phyloP scores from a whole-genome alignment of 2,797 vertebrate species.

The Onychomys torridus region DNA sequence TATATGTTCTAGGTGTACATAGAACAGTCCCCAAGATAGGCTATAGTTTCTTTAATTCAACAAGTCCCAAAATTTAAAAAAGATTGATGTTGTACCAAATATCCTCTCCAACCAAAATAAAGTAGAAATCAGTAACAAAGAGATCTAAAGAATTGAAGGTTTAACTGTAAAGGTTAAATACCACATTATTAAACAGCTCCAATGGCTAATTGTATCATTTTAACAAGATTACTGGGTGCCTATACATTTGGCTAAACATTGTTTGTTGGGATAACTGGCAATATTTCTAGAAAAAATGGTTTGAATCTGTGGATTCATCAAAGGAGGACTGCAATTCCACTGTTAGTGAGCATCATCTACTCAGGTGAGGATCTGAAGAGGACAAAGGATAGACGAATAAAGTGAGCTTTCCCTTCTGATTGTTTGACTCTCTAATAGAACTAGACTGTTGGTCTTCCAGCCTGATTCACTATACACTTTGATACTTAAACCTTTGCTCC shows the following conservation, averaged over 20 bases:
- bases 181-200: neutral
- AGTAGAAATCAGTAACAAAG: neutral
- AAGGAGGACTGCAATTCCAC: neutral
- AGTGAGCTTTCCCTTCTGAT: neutral
- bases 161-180: neutral
- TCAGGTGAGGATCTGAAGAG: neutral
- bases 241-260: neutral
- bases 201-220: neutral
- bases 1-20: neutral
- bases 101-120: neutral
- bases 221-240: neutral
- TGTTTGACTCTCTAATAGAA: neutral
- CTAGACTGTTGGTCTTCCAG: neutral
- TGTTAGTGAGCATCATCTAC: neutral
- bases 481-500: neutral
- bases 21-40: neutral
- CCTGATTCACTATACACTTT: neutral
- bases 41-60: neutral
- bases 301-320: neutral
- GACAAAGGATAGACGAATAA: neutral
- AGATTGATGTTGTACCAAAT: neutral
- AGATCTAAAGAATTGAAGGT: neutral
- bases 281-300: neutral
- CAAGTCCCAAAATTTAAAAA: neutral
- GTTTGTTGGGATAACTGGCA: neutral